Percentiles rank a stretch among this genome's conserved stretches.
These are phyloP conservation scores for Spisula solida DNA, from an alignment of 2,888 invertebrate species.

Conservation along the genomic window DNA sequence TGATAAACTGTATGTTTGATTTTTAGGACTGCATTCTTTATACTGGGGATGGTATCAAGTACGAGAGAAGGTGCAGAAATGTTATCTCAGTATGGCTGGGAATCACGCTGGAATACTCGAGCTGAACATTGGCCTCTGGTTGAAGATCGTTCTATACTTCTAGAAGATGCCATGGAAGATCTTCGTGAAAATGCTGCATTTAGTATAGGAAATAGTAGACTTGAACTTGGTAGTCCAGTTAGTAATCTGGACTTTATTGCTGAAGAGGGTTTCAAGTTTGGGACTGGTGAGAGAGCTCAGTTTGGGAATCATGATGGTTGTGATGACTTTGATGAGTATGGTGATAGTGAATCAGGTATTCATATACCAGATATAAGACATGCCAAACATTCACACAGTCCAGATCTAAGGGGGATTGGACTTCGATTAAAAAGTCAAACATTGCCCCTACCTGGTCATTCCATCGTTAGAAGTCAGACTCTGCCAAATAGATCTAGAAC, in stretches of 20 bases:
- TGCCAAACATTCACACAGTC: slow-evolving; percentile 45
- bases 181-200: slow-evolving; percentile 58
- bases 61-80: slow-evolving; percentile 94
- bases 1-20: no score
- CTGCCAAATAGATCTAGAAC: slow-evolving; percentile 72
- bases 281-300: slow-evolving; percentile 41
- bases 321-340: slow-evolving; percentile 54
- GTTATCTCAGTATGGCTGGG: slow-evolving; percentile 91
- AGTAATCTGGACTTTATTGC: slow-evolving; percentile 78
- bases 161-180: slow-evolving; percentile 72
- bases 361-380: slow-evolving; percentile 55
- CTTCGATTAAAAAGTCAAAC: slow-evolving; percentile 72
- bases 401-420: slow-evolving; percentile 47
- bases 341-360: slow-evolving; percentile 67
- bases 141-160: slow-evolving; percentile 75
- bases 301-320: slow-evolving; percentile 47
- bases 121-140: slow-evolving; percentile 89
- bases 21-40: slow-evolving; percentile 94
- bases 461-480: slow-evolving; percentile 66
- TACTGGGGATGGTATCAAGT: slow-evolving; percentile 94
- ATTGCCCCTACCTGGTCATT: slow-evolving; percentile 73
- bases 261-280: slow-evolving; percentile 75
- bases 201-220: slow-evolving; percentile 56
- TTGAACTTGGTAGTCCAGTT: slow-evolving; percentile 65
- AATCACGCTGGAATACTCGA: slow-evolving; percentile 92